Conservation (phyloP, 2,113 vertebrate genomes). For the Prinia subflava region DNA sequence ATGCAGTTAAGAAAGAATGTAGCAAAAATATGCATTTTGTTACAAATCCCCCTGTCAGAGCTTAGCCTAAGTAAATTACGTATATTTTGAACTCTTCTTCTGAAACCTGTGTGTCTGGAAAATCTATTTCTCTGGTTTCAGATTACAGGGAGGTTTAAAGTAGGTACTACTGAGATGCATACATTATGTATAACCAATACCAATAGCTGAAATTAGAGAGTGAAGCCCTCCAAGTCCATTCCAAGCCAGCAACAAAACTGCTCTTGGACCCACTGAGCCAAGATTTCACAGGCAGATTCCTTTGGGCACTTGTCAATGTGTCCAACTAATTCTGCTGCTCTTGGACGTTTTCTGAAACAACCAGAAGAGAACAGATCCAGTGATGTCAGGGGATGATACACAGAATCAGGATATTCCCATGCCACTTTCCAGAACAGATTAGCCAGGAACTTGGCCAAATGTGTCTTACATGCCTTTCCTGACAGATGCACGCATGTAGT, state of each 20-base stretch:
- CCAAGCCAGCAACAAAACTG: not conserved
- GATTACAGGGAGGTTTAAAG: not conserved
- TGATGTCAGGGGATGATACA: not conserved
- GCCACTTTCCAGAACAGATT: not conserved
- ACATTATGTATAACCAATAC: not conserved
- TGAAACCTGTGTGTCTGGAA: not conserved
- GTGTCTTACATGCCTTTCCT: not conserved
- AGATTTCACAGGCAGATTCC: not conserved
- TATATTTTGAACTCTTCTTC: not conserved
- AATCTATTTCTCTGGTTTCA: not conserved
- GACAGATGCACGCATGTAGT: not conserved
- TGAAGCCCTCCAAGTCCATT: not conserved
- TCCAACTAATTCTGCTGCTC: not conserved
- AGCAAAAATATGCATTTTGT: not conserved
- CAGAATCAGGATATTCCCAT: not conserved
- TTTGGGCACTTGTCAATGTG: not conserved
- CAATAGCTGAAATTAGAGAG: not conserved
- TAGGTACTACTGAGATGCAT: not conserved
- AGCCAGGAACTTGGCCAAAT: not conserved
- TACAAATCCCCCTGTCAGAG: not conserved
- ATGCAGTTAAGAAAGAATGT: not conserved
- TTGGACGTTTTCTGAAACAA: fast-evolving
- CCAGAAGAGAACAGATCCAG: not conserved
- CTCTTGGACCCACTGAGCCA: not conserved
- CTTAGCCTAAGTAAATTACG: not conserved